Evolutionary conservation across 1,140 invertebrate genomes (phyloP), one percentile per base, ranked within the genome.

Genomic region (Cotesia vestalis): DNA sequence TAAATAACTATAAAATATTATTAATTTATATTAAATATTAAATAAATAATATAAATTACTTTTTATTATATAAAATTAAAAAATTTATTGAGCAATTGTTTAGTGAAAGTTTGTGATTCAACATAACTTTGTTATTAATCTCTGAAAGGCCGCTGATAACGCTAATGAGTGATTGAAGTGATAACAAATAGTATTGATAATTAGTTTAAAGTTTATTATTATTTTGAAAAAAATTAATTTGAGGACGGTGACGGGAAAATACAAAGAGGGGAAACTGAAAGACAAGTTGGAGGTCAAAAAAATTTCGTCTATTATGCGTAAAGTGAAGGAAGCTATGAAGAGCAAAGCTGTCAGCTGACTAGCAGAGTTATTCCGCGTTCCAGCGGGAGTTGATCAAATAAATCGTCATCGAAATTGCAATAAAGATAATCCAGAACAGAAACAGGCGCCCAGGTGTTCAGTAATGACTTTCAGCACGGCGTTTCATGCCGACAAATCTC

Each of bases 401-500:
- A 57, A 69, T 66, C 12, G 71, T 55, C 51, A 69, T 66, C 53
- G n/a, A 55, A 4, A 64, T 8, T 66, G 60, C 9, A 64, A 20
- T 36, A 27, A 76, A 38, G 64, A 72, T 69, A 34, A 51, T 40
- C 73, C 27, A 27, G 27, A 76, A 51, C 57, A 57, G 8, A 57
- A 59, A 9, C 52, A 14, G 6, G 72, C 66, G 60, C 70, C 70
- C 5, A 64, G 72, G 55, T 81, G 78, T 62, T 80, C 80, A 17
- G 78, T 81, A 74, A 84, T 84, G 83, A 84, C 83, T 59, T 84
- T 79, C 72, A 78, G 83, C 60, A 82, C 81, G 61, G 72, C 78
- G 4, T 81, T 84, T 69, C 76, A 82, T 70, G 78, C 70, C 52
- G 82, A 84, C 46, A 84, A 83, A 66, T 71, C 77, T 11, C 75